phyloP scores from a whole-genome alignment of 1,140 invertebrate species.

The Trichonephila clavata region DNA sequence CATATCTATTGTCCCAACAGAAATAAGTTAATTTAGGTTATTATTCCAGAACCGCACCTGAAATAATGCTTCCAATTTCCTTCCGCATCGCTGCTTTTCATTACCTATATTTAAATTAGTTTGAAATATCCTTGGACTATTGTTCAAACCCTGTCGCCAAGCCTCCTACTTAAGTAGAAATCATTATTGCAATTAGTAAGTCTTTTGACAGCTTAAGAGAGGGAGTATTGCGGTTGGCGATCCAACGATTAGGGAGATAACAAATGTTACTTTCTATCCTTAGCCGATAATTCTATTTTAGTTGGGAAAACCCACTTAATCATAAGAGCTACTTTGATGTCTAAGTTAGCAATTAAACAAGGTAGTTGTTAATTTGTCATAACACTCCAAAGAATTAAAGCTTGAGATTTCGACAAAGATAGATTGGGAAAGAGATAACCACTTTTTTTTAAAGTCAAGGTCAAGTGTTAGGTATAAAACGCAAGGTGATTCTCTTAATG shows the following conservation, averaged over 20 bases:
- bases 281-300: not conserved
- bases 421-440: not conserved
- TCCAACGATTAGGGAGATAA: not conserved
- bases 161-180: not conserved
- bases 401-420: not conserved
- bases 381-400: not conserved
- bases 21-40: too few relatives aligned
- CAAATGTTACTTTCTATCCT: too few relatives aligned
- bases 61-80: not conserved
- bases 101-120: not conserved
- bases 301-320: not conserved
- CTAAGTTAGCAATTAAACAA: not conserved
- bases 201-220: not conserved
- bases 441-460: constrained; percentile 12
- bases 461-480: not conserved
- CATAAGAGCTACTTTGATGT: not conserved
- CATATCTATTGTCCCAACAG: too few relatives aligned
- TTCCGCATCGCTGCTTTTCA: not conserved
- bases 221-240: not conserved
- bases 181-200: not conserved
- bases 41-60: too few relatives aligned
- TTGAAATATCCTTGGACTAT: constrained; percentile 5
- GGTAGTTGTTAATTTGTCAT: not conserved
- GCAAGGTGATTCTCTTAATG: not conserved
- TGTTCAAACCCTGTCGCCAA: not conserved